Conservation (phyloP, 2,888 invertebrate species). For the Aphidoletes aphidimyza region DNA sequence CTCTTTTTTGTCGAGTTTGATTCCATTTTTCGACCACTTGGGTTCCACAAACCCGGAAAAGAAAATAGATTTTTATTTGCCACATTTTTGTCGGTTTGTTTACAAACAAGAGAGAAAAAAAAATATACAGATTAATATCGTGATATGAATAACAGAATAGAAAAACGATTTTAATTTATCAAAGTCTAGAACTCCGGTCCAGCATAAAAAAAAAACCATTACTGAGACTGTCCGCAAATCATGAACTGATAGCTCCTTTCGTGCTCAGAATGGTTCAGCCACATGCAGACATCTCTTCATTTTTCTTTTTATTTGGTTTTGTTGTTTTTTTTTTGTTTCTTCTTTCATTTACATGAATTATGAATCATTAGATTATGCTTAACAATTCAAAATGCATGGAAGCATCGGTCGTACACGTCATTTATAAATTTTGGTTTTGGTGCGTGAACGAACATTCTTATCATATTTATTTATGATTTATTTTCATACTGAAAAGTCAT, state of each 20-base stretch:
- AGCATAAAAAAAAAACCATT: too few relatives aligned
- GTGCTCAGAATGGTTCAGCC: background rate
- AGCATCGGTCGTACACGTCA: background rate
- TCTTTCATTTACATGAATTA: slow-evolving; percentile 37
- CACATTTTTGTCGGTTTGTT: background rate
- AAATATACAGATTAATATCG: slow-evolving; percentile 54
- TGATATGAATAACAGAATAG: slow-evolving; percentile 53
- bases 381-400: slow-evolving; percentile 9
- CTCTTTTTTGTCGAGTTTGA: background rate
- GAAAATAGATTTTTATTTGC: slow-evolving; percentile 33
- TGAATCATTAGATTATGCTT: slow-evolving; percentile 25
- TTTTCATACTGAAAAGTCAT: background rate
- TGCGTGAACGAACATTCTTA: background rate
- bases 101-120: slow-evolving; percentile 36
- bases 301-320: background rate
- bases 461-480: background rate
- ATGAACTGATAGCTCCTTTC: too few relatives aligned
- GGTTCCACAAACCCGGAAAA: background rate
- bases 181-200: too few relatives aligned
- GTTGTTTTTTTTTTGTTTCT: background rate
- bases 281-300: background rate
- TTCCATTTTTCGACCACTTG: background rate
- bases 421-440: background rate
- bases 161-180: background rate
- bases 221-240: too few relatives aligned